These are phyloP conservation scores for Lasioglossum zephyrum DNA, from an alignment of 2,888 invertebrate genomes.

Conservation along the genomic window DNA sequence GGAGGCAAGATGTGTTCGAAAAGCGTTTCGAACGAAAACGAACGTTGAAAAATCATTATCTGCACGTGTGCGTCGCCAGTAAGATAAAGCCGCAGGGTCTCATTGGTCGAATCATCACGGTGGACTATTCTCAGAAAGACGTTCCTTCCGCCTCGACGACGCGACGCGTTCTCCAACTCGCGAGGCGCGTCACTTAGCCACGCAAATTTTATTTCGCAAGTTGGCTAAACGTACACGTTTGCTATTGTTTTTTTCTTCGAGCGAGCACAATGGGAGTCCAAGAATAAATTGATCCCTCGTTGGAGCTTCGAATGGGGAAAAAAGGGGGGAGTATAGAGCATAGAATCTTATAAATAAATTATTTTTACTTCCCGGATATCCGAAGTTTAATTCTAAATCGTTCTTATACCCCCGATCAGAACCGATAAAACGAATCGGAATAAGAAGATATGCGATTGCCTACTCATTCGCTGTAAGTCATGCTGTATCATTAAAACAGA, in stretches of 20 bases:
- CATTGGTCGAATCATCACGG: slow-evolving; percentile 52
- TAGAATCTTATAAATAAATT: not conserved
- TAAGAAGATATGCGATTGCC: slow-evolving; percentile 32
- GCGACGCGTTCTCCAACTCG: slow-evolving; percentile 44
- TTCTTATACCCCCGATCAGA: not conserved
- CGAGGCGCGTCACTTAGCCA: slow-evolving; percentile 23
- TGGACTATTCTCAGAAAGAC: slow-evolving; percentile 43
- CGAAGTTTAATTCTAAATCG: slow-evolving; percentile 34
- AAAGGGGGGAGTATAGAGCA: not conserved
- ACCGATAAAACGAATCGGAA: not conserved
- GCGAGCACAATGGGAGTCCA: not conserved
- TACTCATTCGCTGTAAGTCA: not conserved
- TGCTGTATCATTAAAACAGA: not conserved
- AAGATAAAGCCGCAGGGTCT: slow-evolving; percentile 49
- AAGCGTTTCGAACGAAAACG: slow-evolving; percentile 27
- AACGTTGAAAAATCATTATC: slow-evolving; percentile 52
- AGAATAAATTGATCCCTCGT: not conserved
- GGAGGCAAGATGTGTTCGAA: slow-evolving; percentile 8
- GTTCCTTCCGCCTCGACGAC: slow-evolving; percentile 35
- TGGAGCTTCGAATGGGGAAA: not conserved
- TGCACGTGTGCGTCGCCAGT: slow-evolving; percentile 43
- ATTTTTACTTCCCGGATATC: slow-evolving; percentile 12
- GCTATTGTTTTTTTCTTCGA: not conserved
- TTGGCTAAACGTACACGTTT: not conserved
- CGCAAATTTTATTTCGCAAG: slow-evolving; percentile 23